phyloP scores from a whole-genome alignment of 2,113 vertebrate genomes.

The Pseudorasbora parva region DNA sequence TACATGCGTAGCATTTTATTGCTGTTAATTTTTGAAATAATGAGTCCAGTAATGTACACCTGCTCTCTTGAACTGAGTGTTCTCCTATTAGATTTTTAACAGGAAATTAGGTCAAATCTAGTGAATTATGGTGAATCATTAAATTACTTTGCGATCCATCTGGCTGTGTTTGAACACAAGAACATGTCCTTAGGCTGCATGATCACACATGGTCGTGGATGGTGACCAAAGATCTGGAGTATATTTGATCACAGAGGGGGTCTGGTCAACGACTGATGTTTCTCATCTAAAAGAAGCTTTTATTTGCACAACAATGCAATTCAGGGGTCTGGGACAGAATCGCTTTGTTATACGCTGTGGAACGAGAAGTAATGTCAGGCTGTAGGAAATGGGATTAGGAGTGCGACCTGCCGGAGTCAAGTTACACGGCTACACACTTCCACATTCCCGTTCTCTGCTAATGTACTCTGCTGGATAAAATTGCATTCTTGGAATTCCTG shows the following conservation, averaged over 20 bases:
- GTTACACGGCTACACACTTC: conserved; percentile 34
- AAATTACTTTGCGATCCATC: not conserved
- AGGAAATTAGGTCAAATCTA: not conserved
- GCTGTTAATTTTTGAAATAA: too few species aligned
- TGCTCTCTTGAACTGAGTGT: not conserved
- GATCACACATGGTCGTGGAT: not conserved
- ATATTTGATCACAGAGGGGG: not conserved
- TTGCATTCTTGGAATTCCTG: conserved; percentile 49
- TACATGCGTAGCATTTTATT: not conserved
- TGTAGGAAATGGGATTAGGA: conserved; percentile 29
- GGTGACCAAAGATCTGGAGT: not conserved
- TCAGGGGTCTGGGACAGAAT: not conserved
- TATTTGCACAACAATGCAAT: not conserved
- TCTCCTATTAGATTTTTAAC: not conserved
- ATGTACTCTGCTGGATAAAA: conserved; percentile 46
- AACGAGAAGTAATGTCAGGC: conserved; percentile 15
- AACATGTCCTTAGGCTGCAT: not conserved
- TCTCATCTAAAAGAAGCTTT: not conserved
- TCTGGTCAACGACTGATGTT: not conserved
- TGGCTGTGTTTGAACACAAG: not conserved
- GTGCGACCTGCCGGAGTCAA: conserved; percentile 17
- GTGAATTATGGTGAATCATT: not conserved
- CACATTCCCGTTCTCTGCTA: conserved; percentile 46
- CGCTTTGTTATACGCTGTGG: not conserved
- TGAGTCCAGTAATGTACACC: not conserved